phyloP scores from a whole-genome alignment of 2,888 invertebrate genomes.

The Archips xylosteana region DNA sequence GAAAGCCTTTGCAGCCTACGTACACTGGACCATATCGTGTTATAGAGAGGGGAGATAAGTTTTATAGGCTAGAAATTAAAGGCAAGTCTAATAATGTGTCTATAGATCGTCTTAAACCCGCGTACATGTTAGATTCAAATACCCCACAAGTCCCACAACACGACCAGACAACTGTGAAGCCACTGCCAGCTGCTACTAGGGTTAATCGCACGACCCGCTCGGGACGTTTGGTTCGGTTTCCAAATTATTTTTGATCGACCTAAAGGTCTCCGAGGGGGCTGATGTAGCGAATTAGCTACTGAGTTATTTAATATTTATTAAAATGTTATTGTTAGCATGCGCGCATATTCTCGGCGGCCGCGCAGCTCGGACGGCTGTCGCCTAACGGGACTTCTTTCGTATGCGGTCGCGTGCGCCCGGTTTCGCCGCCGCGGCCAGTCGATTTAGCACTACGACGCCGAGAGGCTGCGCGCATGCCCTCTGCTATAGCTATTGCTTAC shows the following conservation, averaged over 20 bases:
- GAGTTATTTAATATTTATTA: background rate
- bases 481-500: too few species aligned
- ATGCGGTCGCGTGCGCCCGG: too few species aligned
- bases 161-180: background rate
- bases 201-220: background rate
- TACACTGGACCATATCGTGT: constrained; percentile 27
- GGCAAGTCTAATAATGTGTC: constrained; percentile 17
- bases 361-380: too few species aligned
- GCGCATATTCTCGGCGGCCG: background rate
- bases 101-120: constrained; percentile 19
- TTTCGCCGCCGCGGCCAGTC: too few species aligned
- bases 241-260: constrained; percentile 10
- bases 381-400: too few species aligned
- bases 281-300: constrained; percentile 5
- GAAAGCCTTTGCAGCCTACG: constrained; percentile 9
- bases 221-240: constrained; percentile 1
- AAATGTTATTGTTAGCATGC: background rate
- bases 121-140: constrained; percentile 5
- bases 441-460: too few species aligned
- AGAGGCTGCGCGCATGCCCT: too few species aligned
- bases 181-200: background rate
- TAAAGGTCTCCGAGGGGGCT: constrained; percentile 24
- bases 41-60: constrained; percentile 20
- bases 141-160: too few species aligned
- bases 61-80: constrained; percentile 1